Percentiles rank a stretch among this genome's conserved stretches.
phyloP scores from a whole-genome alignment of 2,113 vertebrate genomes.

The Gobiocypris rarus region DNA sequence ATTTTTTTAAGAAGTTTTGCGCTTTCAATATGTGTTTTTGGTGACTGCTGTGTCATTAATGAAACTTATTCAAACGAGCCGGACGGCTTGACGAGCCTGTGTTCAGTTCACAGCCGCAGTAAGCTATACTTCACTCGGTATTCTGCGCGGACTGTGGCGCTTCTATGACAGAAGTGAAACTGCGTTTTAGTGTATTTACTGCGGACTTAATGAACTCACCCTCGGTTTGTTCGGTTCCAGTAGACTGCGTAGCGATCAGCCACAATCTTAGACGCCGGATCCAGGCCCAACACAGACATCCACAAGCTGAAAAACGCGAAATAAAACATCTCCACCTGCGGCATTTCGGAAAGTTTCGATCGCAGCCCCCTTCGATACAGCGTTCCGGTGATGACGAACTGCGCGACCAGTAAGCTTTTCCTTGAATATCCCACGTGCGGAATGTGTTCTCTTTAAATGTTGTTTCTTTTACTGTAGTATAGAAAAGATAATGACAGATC shows the following conservation, averaged over 20 bases:
- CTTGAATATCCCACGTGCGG: conserved; percentile 29
- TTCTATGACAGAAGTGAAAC: neutral
- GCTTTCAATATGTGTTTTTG: neutral
- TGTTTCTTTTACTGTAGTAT: neutral
- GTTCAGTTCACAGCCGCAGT: neutral
- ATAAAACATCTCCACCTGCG: conserved; percentile 91
- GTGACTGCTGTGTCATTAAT: neutral
- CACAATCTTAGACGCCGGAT: conserved; percentile 91
- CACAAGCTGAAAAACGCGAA: conserved; percentile 83
- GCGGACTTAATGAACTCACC: conserved; percentile 69
- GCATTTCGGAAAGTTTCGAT: conserved; percentile 75
- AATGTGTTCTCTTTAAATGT: neutral
- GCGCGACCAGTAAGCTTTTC: conserved; percentile 39
- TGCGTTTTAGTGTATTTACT: neutral
- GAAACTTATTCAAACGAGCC: conserved; percentile 2
- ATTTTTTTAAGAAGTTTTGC: neutral
- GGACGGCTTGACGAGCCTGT: neutral
- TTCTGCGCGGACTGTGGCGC: neutral
- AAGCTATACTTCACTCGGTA: neutral
- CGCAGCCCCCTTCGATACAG: conserved; percentile 45
- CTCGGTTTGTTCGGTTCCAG: conserved; percentile 97
- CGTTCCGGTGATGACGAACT: conserved; percentile 32
- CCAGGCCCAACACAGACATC: conserved; percentile 88
- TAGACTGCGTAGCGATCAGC: conserved; percentile 95
- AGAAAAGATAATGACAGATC: neutral